Evolutionary conservation across 2,113 vertebrate genomes (phyloP), one percentile per base, ranked within the genome.

Genomic region (Corydoras maculifer): DNA sequence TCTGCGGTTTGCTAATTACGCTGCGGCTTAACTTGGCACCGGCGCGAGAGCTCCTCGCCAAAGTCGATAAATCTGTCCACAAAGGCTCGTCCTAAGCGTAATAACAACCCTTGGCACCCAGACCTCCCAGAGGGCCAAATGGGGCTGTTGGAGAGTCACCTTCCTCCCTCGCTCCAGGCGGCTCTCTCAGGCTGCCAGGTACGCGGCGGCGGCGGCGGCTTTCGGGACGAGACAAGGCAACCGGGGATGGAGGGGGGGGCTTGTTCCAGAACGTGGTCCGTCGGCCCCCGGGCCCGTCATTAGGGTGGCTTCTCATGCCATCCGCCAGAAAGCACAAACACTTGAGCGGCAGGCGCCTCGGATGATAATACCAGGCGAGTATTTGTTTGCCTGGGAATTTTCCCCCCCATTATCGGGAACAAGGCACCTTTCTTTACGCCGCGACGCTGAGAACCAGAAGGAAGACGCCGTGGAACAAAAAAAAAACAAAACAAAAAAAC

Each of bases 21-120:
- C 85, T 84, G 86, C 85, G 84, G 86, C 89, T 89, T 90, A 88
- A 89, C 88, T 90, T 89, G 88, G 88, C 89, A 91, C 86, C 82
- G 81, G 84, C 80, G 84, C 76, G 83, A 85, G 82, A 87, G 86
- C 88, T 88, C 87, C 83, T 86, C 83, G 87, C 79, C 86, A 86
- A 88, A 86, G 81, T 82, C 84, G 83, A 85, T 87, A 88, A 90
- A 90, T 89, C 88, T 89, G 84, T 79, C 82, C 65, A 75, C 73
- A 83, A 83, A 89, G 87, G 88, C 87, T 83, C 77, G 72, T 84
- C 85, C 87, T 87, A 84, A 80, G 84, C 85, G 86, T 88, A 83
- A 82, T 86, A 84, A 88, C 78, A 80, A 85, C 86, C 87, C 71
- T 70, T 70, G 72, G 67, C 84, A 78, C 62, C 79, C 82, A 83